Evolutionary conservation across 2,888 invertebrate species (phyloP).

Genomic region (Venusia cambrica): DNA sequence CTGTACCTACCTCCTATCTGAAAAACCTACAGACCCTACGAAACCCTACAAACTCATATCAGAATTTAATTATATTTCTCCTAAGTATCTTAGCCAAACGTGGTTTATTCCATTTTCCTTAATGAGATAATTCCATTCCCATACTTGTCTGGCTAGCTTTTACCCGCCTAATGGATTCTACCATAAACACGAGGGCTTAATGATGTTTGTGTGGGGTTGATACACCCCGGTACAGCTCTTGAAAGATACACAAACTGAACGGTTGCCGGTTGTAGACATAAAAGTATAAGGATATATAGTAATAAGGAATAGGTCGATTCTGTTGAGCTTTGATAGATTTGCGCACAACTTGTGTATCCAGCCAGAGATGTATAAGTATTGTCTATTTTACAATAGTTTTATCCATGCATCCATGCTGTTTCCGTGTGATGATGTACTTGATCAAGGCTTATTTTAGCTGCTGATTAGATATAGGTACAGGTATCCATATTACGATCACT

Average conservation of each 20-base stretch:
- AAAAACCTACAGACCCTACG: no score
- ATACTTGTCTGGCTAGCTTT: constrained; percentile 11
- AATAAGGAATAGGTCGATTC: no score
- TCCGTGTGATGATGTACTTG: no score
- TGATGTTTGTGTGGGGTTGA: constrained; percentile 41
- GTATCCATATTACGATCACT: no score
- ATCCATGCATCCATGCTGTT: no score
- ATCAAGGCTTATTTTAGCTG: no score
- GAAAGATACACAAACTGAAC: constrained; percentile 15
- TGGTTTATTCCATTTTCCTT: constrained; percentile 17
- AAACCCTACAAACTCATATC: constrained; percentile 9
- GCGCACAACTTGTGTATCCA: no score
- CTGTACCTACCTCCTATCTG: no score
- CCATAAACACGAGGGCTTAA: constrained; percentile 40
- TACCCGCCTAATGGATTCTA: constrained; percentile 32
- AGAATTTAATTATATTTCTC: constrained; percentile 17
- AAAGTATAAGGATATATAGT: constrained; percentile 6
- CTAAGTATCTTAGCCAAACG: constrained; percentile 8
- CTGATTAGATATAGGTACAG: no score
- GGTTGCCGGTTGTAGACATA: constrained; percentile 2
- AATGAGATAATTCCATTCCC: constrained; percentile 24
- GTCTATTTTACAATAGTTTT: no score
- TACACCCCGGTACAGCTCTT: constrained; percentile 18
- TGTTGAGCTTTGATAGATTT: no score
- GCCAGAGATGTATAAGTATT: no score